Conservation (phyloP, 2,113 vertebrate genomes). For the Eretmochelys imbricata region DNA sequence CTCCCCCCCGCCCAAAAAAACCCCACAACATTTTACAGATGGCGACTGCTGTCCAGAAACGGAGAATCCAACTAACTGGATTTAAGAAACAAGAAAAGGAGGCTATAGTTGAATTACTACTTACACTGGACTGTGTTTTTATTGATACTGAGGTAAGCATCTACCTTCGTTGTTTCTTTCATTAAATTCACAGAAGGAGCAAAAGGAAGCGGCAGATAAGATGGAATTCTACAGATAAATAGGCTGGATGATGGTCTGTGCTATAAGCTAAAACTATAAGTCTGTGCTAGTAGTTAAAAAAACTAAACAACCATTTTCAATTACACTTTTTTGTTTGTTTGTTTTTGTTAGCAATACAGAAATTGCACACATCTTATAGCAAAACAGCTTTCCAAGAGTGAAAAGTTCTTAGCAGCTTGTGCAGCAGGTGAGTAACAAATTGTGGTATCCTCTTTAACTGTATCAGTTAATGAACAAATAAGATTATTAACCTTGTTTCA, state of each 20-base stretch:
- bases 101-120: slow-evolving; percentile 56
- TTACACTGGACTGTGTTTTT: slow-evolving; percentile 76
- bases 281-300: not conserved
- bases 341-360: slow-evolving; percentile 85
- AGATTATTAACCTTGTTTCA: not conserved
- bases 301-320: not conserved
- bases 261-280: no score
- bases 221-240: not conserved
- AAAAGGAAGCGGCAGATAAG: not conserved
- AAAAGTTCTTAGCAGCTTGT: slow-evolving; percentile 94
- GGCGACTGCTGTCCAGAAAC: slow-evolving; percentile 47
- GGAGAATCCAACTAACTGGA: slow-evolving; percentile 80
- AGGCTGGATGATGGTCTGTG: rapidly evolving
- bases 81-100: slow-evolving; percentile 78
- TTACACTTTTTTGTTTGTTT: slow-evolving; percentile 33
- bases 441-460: rapidly evolving
- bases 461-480: not conserved
- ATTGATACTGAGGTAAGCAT: slow-evolving; percentile 77
- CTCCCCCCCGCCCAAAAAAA: not conserved
- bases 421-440: slow-evolving; percentile 88
- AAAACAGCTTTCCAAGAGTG: slow-evolving; percentile 85
- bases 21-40: slow-evolving; percentile 57
- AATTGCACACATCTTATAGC: slow-evolving; percentile 90
- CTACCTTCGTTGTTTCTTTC: not conserved
- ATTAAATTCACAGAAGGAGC: not conserved